Evolutionary conservation across 2,888 invertebrate genomes (phyloP).

Genomic region (Lymantria monacha): DNA sequence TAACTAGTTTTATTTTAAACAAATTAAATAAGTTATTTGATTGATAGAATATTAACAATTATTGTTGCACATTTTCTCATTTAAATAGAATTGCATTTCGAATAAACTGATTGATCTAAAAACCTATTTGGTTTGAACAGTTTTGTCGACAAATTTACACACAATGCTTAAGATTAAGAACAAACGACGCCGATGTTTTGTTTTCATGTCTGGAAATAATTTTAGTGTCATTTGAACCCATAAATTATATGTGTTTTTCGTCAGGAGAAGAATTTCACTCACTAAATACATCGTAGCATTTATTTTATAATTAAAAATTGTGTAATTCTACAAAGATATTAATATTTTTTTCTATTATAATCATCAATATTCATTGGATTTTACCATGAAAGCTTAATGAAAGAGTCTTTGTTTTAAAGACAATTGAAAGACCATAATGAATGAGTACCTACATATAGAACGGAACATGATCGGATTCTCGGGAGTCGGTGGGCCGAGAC

Average conservation of each 20-base stretch:
- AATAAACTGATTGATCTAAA: too few relatives aligned
- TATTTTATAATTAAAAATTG: too few relatives aligned
- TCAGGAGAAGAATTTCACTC: too few relatives aligned
- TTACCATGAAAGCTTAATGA: constrained; percentile 22
- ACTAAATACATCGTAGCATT: too few relatives aligned
- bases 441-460: constrained; percentile 42
- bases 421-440: constrained; percentile 50
- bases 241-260: too few relatives aligned
- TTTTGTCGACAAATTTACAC: constrained; percentile 70
- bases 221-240: constrained; percentile 8
- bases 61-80: too few relatives aligned
- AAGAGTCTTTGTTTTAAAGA: constrained; percentile 58
- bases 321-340: too few relatives aligned
- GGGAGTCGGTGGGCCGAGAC: constrained; percentile 57
- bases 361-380: not conserved
- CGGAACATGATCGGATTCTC: constrained; percentile 57
- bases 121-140: constrained; percentile 48
- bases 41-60: too few relatives aligned
- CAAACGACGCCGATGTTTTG: constrained; percentile 59
- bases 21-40: too few relatives aligned
- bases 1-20: too few relatives aligned
- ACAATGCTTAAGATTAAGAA: constrained; percentile 72
- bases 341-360: too few relatives aligned
- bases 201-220: constrained; percentile 56
- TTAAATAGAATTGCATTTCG: too few relatives aligned